Percentiles rank a stretch among this genome's conserved stretches.
Evolutionary conservation across 2,888 invertebrate species (phyloP).

Genomic region (Cancer borealis): DNA sequence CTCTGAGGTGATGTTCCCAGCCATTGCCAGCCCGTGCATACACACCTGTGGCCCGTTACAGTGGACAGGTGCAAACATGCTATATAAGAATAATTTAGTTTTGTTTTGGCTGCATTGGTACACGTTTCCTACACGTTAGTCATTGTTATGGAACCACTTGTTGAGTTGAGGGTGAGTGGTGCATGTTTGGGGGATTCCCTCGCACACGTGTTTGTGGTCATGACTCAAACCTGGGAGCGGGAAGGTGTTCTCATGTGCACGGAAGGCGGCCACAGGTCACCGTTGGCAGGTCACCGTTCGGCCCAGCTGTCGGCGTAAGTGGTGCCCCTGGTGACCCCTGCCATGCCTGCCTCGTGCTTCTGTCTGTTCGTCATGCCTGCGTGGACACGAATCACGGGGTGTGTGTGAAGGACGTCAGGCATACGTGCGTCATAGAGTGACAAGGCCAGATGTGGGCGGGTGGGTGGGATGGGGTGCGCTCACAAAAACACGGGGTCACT

Average conservation of each 20-base stretch:
- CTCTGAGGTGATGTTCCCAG: background rate
- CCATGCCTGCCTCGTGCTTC: background rate
- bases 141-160: background rate
- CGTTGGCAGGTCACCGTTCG: background rate
- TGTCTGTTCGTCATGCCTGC: background rate
- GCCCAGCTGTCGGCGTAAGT: background rate
- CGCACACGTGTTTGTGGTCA: background rate
- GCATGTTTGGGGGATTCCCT: background rate
- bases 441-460: conserved; percentile 9
- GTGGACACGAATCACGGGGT: background rate
- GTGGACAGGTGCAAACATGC: background rate
- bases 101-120: background rate
- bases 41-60: background rate
- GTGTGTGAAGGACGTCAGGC: background rate
- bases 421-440: background rate
- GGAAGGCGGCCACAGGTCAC: background rate
- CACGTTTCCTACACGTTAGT: background rate
- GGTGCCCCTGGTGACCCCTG: background rate
- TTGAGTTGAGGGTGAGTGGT: background rate
- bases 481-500: conserved; percentile 26
- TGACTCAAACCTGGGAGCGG: background rate
- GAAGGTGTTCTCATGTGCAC: background rate
- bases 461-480: background rate
- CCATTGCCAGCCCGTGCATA: background rate
- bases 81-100: background rate